Evolutionary conservation across 2,113 vertebrate genomes (phyloP).

Genomic region (Mormyrus lacerda): DNA sequence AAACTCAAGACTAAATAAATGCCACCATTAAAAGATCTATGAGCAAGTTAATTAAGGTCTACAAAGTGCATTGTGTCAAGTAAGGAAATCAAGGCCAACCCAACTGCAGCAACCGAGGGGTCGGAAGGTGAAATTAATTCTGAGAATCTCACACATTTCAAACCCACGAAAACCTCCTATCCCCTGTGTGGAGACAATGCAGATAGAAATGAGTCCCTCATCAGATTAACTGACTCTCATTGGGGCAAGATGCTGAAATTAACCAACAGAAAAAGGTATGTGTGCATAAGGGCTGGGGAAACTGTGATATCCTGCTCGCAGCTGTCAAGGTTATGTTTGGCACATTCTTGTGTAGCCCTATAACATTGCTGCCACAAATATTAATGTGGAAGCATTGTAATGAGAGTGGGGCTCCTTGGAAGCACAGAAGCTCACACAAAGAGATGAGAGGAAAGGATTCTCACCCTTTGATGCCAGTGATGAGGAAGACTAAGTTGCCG

Average conservation of each 20-base stretch:
- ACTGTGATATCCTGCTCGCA: not conserved
- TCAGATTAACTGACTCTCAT: slow-evolving; percentile 17
- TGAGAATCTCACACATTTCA: slow-evolving; percentile 23
- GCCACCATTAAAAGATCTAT: not conserved
- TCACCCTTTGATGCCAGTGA: slow-evolving; percentile 97
- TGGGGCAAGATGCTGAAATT: not conserved
- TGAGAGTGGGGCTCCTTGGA: not conserved
- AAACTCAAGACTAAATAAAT: not conserved
- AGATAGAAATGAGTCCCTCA: not conserved
- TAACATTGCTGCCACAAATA: not conserved
- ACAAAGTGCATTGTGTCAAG: not conserved
- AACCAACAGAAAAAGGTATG: not conserved
- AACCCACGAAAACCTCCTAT: not conserved
- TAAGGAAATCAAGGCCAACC: slow-evolving; percentile 1
- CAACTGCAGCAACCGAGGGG: not conserved
- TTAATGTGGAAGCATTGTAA: not conserved
- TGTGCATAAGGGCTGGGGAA: not conserved
- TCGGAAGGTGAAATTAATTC: slow-evolving; percentile 15
- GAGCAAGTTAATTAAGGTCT: not conserved
- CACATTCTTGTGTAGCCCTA: not conserved
- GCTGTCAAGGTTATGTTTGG: not conserved
- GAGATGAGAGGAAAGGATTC: slow-evolving; percentile 29
- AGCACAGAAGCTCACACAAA: not conserved
- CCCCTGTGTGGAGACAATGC: slow-evolving; percentile 8
- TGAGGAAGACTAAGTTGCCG: slow-evolving; percentile 94